Evolutionary conservation across 2,797 vertebrate species (phyloP).

Genomic region (Uromys caudimaculatus): DNA sequence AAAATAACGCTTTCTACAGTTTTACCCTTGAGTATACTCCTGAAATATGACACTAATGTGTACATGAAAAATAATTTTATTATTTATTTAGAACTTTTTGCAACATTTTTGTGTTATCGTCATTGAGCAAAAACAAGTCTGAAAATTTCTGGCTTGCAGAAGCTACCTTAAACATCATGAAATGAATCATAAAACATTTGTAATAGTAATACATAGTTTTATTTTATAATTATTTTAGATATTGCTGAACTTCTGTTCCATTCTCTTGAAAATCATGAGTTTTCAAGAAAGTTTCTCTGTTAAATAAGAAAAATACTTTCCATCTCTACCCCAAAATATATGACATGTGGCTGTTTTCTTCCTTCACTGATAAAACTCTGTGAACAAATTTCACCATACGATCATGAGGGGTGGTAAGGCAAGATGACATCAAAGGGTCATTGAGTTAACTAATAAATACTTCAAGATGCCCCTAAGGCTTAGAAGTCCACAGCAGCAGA

Average conservation of each 20-base stretch:
- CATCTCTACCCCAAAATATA: neutral
- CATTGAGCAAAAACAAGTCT: slow-evolving; percentile 43
- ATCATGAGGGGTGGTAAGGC: slow-evolving; percentile 45
- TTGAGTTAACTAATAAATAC: slow-evolving; percentile 57
- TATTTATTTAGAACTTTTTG: slow-evolving; percentile 39
- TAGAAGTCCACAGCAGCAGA: neutral
- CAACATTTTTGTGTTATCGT: neutral
- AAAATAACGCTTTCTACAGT: neutral
- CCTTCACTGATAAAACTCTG: slow-evolving; percentile 20
- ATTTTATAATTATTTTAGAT: slow-evolving; percentile 47
- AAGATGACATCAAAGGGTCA: slow-evolving; percentile 61
- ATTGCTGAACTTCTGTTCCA: neutral
- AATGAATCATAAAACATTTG: slow-evolving; percentile 46
- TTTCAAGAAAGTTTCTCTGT: slow-evolving; percentile 58
- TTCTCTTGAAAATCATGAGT: slow-evolving; percentile 52
- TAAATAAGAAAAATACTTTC: slow-evolving; percentile 34
- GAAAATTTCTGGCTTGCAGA: neutral
- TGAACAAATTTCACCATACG: slow-evolving; percentile 40
- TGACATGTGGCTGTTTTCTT: slow-evolving; percentile 23
- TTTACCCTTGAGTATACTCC: slow-evolving; percentile 36
- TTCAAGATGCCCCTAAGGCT: slow-evolving; percentile 67
- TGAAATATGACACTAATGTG: neutral
- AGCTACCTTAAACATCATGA: neutral
- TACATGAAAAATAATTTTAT: neutral
- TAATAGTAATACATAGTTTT: slow-evolving; percentile 14